Evolutionary conservation across 2,797 vertebrate genomes (phyloP), one percentile per base, ranked within the genome.

Genomic region (Brotogeris chrysoptera): DNA sequence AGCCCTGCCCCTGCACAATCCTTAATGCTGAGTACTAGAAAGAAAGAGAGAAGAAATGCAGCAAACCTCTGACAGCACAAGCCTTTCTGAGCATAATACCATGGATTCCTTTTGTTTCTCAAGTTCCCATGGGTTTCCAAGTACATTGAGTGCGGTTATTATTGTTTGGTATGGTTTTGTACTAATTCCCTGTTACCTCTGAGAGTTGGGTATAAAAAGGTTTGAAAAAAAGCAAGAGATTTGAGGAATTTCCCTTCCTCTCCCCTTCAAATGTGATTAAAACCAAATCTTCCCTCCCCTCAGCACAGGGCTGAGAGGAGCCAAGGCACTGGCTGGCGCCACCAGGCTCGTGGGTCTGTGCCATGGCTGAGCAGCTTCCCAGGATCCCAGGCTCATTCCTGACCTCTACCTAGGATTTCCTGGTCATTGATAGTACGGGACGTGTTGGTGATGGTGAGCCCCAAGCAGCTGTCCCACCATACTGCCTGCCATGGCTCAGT

Each of bases 121-220:
- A 1, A 27, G 71, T 65, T 91, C 93, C 89, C 80, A 32, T 38
- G 92, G 80, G 92, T 65, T 79, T 46, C n/a, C 3, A 25, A 89
- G 86, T 55, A 21, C 78, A 47, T 2, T 66, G 68, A 91, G 39
- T 60, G 72, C 5, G 2, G n/a, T 39, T 70, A 27, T 81, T 80
- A 69, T 84, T 90, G 79, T 82, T 81, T 79, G 25, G 57, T 60
- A 81, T 46, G 80, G 78, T 71, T 95, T 90, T 66, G 70, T 70
- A 59, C 87, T 93, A 82, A 93, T 81, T 92, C 92, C 89, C 86
- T 0, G 0, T 86, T 88, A 69, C 93, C 91, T 93, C 94, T 36
- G 73, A 95, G 93, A 65, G 36, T 76, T 16, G 61, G 44, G 15
- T 46, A 86, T 38, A 78, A 78, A 90, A 83, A 91, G 60, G 34